Base-by-base conservation (phyloP, 2,888 invertebrate genomes). In the Pristionchus entomophagus region DNA sequence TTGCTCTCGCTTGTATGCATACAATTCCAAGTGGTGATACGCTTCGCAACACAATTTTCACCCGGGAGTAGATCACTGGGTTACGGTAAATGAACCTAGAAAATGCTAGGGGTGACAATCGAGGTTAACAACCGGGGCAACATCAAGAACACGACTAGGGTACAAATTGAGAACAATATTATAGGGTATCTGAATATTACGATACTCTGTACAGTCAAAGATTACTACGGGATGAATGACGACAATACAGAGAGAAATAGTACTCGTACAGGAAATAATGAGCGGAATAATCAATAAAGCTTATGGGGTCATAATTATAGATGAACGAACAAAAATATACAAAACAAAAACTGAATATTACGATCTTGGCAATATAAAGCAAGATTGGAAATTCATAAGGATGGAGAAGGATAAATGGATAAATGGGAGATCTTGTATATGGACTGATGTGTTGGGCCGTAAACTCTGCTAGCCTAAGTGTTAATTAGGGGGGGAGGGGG, bases 1-100 rank as follows among this genome's bases (percentile, higher is more conserved):
- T 49, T 45, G 29, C 78, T 45, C 38, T n/a, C 38, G 49, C 41
- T 38, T 78, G 78, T 78, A 78, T 78, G 78, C 78, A 78, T 49
- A 78, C 78, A 78, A 78, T 77, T 41, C 41, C 41, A 77, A 45
- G 69, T n/a, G 77, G n/a, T 69, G 38, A 69, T n/a, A 69, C 35
- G 69, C 69, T 8, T 69, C n/a, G 69, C 69, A 69, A 69, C 38
- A 38, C 69, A 38, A n/a, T 69, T 14, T 22, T 56, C 69, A 38
- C 22, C 56, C 12, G 69, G 1, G 17, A 38, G 38, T 35, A 69
- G 69, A 69, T 69, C 69, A 32, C 14, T 32, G 65, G 35, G 22
- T 35, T 65, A 32, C 14, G 65, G 35, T 65, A 14, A 3, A 14
- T 17, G 65, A 65, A 32, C 45, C n/a, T n/a, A 45, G 14, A 22